phyloP scores from a whole-genome alignment of 1,140 invertebrate genomes.

The Periplaneta americana region DNA sequence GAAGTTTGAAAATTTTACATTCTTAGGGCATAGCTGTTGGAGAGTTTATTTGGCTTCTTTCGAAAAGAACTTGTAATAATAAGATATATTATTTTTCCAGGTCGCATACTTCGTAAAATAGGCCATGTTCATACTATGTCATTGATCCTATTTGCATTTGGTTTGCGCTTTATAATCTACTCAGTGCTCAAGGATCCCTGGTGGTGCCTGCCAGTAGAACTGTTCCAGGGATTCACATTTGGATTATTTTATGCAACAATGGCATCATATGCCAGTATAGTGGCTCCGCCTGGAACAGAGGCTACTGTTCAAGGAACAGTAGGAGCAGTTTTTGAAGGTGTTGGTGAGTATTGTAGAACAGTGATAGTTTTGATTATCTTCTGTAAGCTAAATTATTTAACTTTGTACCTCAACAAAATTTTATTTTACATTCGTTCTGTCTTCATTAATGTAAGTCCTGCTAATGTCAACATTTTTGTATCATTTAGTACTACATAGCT shows the following conservation, averaged over 20 bases:
- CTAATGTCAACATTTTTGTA: too few species aligned
- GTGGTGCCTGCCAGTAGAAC: constrained; percentile 77
- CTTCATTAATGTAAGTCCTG: not conserved
- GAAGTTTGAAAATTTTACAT: too few species aligned
- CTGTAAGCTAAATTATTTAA: not conserved
- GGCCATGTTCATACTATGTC: constrained; percentile 80
- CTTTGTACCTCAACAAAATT: not conserved
- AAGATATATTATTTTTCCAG: constrained; percentile 29
- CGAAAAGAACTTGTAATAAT: not conserved
- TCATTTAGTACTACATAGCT: too few species aligned
- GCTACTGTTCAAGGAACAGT: constrained; percentile 80
- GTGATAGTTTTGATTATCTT: too few species aligned
- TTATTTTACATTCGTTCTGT: not conserved
- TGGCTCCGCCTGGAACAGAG: constrained; percentile 79
- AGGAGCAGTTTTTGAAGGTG: constrained; percentile 79
- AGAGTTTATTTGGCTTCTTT: too few species aligned
- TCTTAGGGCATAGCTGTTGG: too few species aligned
- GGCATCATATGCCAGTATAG: constrained; percentile 80
- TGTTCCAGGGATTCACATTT: constrained; percentile 81
- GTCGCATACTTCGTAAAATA: constrained; percentile 70
- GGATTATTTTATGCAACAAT: constrained; percentile 86
- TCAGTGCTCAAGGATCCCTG: constrained; percentile 75
- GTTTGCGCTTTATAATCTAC: constrained; percentile 73
- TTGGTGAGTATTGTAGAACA: constrained; percentile 51
- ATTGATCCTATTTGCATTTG: constrained; percentile 69